Evolutionary conservation across 2,888 invertebrate genomes (phyloP), one percentile per base, ranked within the genome.

Genomic region (Drosophila nr. perissopoda): DNA sequence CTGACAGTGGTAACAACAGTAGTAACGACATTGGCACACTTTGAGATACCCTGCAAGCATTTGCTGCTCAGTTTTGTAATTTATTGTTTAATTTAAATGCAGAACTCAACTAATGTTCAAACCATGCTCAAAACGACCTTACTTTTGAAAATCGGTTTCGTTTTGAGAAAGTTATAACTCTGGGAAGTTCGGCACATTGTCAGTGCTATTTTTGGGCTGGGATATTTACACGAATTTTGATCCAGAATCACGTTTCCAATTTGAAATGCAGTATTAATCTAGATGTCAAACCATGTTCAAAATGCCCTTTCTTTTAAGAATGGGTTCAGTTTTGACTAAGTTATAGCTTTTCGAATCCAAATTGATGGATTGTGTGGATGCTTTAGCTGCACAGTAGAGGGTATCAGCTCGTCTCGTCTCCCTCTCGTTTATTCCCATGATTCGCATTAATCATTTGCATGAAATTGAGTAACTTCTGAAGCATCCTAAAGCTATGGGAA

Each of bases 31-130:
- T 33, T 58, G 11, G 13, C 0, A 21, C 63, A 66, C 56, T 48
- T 10, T n/a, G 0, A n/a, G 29, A 79, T 74, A 29, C 79, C 13
- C 79, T 74, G n/a, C 21, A 52, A 0, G 21, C 42, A 36, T n/a
- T 48, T 38, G 11, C 25, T 29, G 16, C n/a, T 21, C 4, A 13
- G 21, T 46, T 46, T 13, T 42, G 6, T 42, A 42, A 11, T n/a
- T 46, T 13, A 4, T n/a, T n/a, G 21, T 7, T 21, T 46, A 13
- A 46, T 8, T 13, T 29, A 33, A 13, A 21, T 33, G 21, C 18
- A 13, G 16, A n/a, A 21, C 33, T 31, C 13, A 16, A 21, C 1
- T 18, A 5, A 16, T 8, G 16, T 4, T 27, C n/a, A 42, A 42
- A 42, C n/a, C n/a, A 42, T 21, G n/a, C 4, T 11, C n/a, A 42